These are phyloP conservation scores for Apoda limacodes DNA, from an alignment of 2,888 invertebrate genomes.

Conservation along the genomic window DNA sequence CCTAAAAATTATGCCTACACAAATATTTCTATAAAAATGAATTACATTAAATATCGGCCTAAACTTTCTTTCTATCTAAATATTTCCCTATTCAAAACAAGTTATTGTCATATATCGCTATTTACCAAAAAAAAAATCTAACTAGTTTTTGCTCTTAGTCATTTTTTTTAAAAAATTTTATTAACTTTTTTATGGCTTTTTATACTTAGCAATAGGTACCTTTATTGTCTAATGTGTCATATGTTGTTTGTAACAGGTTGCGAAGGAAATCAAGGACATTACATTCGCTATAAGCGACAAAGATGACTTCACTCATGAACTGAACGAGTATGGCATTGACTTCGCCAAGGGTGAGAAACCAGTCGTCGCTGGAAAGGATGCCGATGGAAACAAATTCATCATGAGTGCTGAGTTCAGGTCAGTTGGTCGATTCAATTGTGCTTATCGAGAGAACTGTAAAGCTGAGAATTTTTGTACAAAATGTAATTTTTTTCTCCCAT, in stretches of 20 bases:
- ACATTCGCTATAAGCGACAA: conserved; percentile 93
- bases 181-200: too few relatives aligned
- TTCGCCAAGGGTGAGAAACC: conserved; percentile 91
- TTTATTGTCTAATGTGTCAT: neutral
- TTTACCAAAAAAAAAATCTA: neutral
- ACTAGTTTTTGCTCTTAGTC: neutral
- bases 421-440: too few relatives aligned
- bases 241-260: conserved; percentile 61
- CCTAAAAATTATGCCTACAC: too few relatives aligned
- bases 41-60: too few relatives aligned
- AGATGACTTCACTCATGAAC: conserved; percentile 94
- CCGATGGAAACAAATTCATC: conserved; percentile 88
- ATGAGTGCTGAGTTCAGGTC: conserved; percentile 94
- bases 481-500: too few relatives aligned
- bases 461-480: too few relatives aligned
- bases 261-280: conserved; percentile 75
- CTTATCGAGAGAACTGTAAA: too few relatives aligned
- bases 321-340: conserved; percentile 94
- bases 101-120: too few relatives aligned
- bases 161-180: neutral
- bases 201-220: too few relatives aligned
- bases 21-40: too few relatives aligned
- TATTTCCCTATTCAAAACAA: too few relatives aligned
- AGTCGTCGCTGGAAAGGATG: conserved; percentile 84
- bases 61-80: too few relatives aligned